Base-by-base conservation (phyloP, 1,140 invertebrate species). In the Aphis gossypii region DNA sequence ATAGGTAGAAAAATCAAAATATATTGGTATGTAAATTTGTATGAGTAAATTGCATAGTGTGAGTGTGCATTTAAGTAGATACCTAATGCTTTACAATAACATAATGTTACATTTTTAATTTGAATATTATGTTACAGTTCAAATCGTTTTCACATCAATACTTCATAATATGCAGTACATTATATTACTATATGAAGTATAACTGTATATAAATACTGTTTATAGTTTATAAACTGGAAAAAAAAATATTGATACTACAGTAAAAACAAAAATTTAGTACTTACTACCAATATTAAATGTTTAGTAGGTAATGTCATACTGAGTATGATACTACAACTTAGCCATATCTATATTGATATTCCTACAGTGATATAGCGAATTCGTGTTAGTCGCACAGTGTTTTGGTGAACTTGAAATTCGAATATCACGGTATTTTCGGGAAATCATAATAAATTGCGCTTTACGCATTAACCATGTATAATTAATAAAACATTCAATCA, bases 401-500 rank as follows among this genome's bases (percentile, higher is more conserved):
- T 46, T 86, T 46, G 25, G 38, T 86, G 44, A 30, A 44, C 20
- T 48, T 9, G 7, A 46, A 30, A 44, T 38, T 48, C 30, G 7
- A 46, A 18, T 46, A 46, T 86, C 3, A 6, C 14, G 60, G 23
- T 25, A 7, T 41, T 84, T 84, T 4, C 41, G 25, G 2, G 41
- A 38, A 84, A 84, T 84, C 38, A 68, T 68, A 68, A 68, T 14
- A 48, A 48, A 48, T 23, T 68, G 60, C 30, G 25, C 25, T 60
- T 9, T 84, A 44, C 21, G 20, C 23, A 86, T 86, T 86, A 18
- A 46, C 84, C 38, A 18, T 46, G 8, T 9, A 3, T 46, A 30
- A 86, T 86, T 86, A 86, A 86, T 86, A 86, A 46, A 46, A 86
- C 84, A 86, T 86, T 0, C 83, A 83, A 83, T 83, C 35, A 38